phyloP scores from a whole-genome alignment of 2,797 vertebrate genomes.

The Ctenopoma multispine region DNA sequence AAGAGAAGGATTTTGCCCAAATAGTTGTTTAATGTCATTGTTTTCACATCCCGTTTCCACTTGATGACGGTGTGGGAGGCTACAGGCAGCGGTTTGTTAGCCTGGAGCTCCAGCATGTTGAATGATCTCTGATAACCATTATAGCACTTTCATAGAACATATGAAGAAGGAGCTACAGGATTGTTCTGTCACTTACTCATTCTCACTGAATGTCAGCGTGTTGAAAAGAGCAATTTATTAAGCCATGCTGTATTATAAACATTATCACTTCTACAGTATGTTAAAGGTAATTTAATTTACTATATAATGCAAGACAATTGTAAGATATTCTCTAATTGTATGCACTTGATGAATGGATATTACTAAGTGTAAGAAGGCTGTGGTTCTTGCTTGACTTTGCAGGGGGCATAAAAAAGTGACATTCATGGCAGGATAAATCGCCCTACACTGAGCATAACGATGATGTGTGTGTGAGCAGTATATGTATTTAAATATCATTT shows the following conservation, averaged over 20 bases:
- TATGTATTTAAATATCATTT: too few relatives aligned
- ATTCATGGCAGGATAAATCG: too few relatives aligned
- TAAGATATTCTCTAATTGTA: too few relatives aligned
- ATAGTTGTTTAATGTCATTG: slow-evolving; percentile 76
- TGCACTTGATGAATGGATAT: too few relatives aligned
- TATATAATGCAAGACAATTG: slow-evolving; percentile 1
- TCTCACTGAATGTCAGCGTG: not conserved
- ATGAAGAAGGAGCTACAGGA: slow-evolving; percentile 10
- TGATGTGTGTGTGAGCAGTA: too few relatives aligned
- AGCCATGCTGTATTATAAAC: slow-evolving; percentile 21
- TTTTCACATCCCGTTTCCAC: slow-evolving; percentile 68
- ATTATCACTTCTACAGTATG: slow-evolving; percentile 1
- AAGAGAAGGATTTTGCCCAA: slow-evolving; percentile 66
- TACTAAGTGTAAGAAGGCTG: too few relatives aligned
- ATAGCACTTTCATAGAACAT: slow-evolving; percentile 19
- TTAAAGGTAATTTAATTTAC: too few relatives aligned
- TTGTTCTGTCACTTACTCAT: slow-evolving; percentile 5
- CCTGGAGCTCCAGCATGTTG: slow-evolving; percentile 36
- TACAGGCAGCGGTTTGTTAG: slow-evolving; percentile 61
- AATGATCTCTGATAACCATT: slow-evolving; percentile 24
- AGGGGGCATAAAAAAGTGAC: too few relatives aligned
- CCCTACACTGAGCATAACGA: too few relatives aligned
- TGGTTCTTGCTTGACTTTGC: too few relatives aligned
- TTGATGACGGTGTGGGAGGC: slow-evolving; percentile 67
- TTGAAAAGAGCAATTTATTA: not conserved